These are phyloP conservation scores for Periophthalmus magnuspinnatus DNA, from an alignment of 2,797 vertebrate genomes.

Conservation along the genomic window DNA sequence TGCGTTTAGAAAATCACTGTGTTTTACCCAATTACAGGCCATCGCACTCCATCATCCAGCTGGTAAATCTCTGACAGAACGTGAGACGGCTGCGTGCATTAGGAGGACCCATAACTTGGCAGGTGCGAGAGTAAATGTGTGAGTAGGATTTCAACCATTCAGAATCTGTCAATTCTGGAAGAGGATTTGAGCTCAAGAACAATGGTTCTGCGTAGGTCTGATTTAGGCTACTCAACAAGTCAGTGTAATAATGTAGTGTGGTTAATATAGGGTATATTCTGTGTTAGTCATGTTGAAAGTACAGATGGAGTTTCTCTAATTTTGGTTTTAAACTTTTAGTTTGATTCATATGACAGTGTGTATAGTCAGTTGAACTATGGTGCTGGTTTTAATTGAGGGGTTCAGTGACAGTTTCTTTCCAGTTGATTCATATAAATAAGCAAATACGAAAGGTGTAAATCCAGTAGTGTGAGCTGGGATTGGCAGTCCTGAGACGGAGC, in stretches of 20 bases:
- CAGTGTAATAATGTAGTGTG: neutral
- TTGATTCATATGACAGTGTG: neutral
- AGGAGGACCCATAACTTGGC: slow-evolving; percentile 30
- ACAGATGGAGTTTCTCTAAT: too few relatives aligned
- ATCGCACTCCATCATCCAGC: slow-evolving; percentile 47
- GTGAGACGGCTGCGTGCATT: slow-evolving; percentile 26
- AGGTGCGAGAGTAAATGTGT: slow-evolving; percentile 25
- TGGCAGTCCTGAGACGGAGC: slow-evolving; percentile 3
- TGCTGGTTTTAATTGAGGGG: too few relatives aligned
- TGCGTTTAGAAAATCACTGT: slow-evolving; percentile 38
- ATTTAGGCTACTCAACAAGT: neutral
- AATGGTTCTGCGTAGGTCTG: neutral
- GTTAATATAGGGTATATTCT: neutral
- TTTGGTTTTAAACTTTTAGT: neutral
- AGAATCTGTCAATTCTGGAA: slow-evolving; percentile 28
- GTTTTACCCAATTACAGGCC: slow-evolving; percentile 35
- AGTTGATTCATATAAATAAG: neutral
- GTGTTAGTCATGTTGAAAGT: neutral
- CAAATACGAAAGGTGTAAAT: neutral
- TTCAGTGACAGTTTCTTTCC: neutral
- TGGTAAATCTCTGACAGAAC: slow-evolving; percentile 39
- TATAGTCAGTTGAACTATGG: neutral
- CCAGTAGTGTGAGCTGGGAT: neutral
- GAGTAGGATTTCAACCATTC: slow-evolving; percentile 17
- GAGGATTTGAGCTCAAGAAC: slow-evolving; percentile 8